phyloP scores from a whole-genome alignment of 2,888 invertebrate genomes.

The Pelosia muscerda region DNA sequence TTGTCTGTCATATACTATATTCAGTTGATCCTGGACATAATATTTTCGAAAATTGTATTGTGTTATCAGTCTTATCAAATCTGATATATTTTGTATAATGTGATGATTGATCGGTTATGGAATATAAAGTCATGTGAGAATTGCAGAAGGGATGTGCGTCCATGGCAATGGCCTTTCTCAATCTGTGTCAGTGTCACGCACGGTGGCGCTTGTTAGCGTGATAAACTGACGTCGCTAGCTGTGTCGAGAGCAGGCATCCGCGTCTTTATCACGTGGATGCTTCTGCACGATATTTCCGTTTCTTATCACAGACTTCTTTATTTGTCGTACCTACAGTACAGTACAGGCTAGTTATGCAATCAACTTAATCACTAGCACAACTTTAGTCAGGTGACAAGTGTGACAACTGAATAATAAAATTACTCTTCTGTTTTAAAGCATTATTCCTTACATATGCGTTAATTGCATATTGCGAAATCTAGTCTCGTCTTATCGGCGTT shows the following conservation, averaged over 20 bases:
- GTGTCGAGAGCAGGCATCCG: conserved; percentile 18
- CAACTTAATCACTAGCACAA: conserved; percentile 1
- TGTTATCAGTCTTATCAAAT: conserved; percentile 10
- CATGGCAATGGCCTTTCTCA: conserved; percentile 57
- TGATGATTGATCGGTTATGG: conserved; percentile 43
- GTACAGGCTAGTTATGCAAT: conserved; percentile 10
- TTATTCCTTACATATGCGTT: neutral
- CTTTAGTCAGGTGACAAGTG: neutral
- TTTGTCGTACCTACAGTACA: neutral
- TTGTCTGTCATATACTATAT: neutral
- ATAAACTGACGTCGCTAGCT: conserved; percentile 42
- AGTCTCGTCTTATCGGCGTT: neutral
- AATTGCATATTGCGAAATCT: neutral
- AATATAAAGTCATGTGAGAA: conserved; percentile 51
- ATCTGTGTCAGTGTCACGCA: conserved; percentile 64
- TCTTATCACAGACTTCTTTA: neutral
- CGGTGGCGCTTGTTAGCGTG: conserved; percentile 51
- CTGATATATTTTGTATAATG: conserved; percentile 9
- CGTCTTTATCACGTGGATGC: conserved; percentile 40
- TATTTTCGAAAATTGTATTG: neutral
- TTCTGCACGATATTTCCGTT: conserved; percentile 11
- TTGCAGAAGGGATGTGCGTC: conserved; percentile 41
- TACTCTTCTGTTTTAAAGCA: neutral
- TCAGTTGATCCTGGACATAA: neutral
- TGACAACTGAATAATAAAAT: neutral